phyloP scores from a whole-genome alignment of 2,888 invertebrate genomes.

The Abrostola tripartita region DNA sequence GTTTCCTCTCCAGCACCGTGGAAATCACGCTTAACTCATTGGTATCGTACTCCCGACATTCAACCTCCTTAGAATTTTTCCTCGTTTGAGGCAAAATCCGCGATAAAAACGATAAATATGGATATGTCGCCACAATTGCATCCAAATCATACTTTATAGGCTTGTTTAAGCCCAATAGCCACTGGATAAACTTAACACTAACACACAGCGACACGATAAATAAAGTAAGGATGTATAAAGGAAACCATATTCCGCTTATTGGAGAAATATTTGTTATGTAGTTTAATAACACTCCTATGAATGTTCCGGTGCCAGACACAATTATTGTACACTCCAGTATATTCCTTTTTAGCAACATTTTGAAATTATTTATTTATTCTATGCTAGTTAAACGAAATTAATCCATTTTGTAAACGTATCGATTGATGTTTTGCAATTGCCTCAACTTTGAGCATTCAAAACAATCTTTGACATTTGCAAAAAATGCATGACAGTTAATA shows the following conservation, averaged over 20 bases:
- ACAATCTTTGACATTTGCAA: conserved; percentile 29
- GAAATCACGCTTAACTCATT: conserved; percentile 84
- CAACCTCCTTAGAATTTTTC: conserved; percentile 41
- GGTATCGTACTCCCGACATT: conserved; percentile 79
- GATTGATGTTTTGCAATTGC: conserved; percentile 34
- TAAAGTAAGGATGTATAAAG: conserved; percentile 75
- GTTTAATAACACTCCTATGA: conserved; percentile 73
- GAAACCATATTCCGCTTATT: conserved; percentile 79
- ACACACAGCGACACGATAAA: conserved; percentile 81
- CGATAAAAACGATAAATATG: conserved; percentile 64
- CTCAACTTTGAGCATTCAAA: background rate
- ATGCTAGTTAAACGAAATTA: conserved; percentile 2
- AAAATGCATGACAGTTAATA: too few relatives aligned
- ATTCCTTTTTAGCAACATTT: conserved; percentile 79
- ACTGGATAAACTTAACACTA: conserved; percentile 87
- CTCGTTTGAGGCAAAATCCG: conserved; percentile 64
- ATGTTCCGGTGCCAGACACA: conserved; percentile 70
- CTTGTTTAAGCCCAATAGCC: conserved; percentile 85
- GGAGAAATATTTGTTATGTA: conserved; percentile 80
- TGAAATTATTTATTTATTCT: conserved; percentile 3
- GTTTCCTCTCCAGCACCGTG: conserved; percentile 79
- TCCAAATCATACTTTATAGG: conserved; percentile 84
- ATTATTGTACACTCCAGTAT: conserved; percentile 74
- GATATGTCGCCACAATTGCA: conserved; percentile 66
- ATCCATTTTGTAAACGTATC: conserved; percentile 9